Evolutionary conservation across 2,113 vertebrate genomes (phyloP).

Genomic region (Anser brachyrhynchus): DNA sequence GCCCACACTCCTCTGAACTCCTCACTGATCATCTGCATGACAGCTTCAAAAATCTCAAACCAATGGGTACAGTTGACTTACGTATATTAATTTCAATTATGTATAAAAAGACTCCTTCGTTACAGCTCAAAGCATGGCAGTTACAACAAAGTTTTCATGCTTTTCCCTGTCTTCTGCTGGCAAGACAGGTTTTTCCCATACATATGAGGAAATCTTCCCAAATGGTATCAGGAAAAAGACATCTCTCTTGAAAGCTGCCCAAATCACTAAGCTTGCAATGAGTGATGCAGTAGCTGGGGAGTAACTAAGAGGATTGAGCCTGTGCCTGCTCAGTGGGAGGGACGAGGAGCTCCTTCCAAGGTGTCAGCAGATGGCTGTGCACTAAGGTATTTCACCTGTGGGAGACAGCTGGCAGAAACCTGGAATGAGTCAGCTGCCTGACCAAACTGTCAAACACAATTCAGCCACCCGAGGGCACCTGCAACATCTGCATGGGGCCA

Average conservation of each 20-base stretch:
- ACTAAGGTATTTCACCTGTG: neutral
- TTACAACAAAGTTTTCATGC: neutral
- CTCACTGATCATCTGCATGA: neutral
- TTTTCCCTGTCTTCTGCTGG: neutral
- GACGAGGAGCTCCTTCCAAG: neutral
- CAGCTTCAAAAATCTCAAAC: neutral
- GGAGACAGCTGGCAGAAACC: conserved; percentile 14
- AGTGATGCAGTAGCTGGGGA: neutral
- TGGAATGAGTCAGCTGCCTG: neutral
- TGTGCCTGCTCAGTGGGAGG: conserved; percentile 2
- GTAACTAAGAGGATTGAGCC: neutral
- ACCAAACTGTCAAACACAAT: neutral
- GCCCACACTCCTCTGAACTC: neutral
- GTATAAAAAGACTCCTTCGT: conserved; percentile 36
- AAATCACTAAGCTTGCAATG: neutral
- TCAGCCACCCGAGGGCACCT: neutral
- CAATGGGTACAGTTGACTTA: accelerated
- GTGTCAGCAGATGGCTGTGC: neutral
- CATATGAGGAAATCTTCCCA: neutral
- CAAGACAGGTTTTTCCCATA: neutral
- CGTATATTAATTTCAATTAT: neutral
- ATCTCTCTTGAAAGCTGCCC: neutral
- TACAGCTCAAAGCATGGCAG: neutral
- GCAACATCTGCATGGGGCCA: neutral
- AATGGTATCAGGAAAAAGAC: neutral